A percentile compares a stretch with the other conserved stretches of the same genome.
Evolutionary conservation across 2,113 vertebrate genomes (phyloP).

Genomic region (Isichthys henryi): DNA sequence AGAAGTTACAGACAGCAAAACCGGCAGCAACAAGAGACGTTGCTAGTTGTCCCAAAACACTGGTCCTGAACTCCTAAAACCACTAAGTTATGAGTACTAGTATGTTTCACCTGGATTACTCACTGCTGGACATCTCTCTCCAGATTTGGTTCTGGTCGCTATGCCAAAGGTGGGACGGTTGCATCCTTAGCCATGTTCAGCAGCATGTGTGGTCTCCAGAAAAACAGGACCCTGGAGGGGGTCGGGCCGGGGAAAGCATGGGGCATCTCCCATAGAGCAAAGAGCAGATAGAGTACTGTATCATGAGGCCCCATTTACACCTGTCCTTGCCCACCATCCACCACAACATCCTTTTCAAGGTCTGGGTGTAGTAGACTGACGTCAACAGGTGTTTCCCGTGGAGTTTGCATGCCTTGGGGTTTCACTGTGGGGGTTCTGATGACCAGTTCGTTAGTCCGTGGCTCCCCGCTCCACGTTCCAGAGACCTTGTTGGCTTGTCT

Average conservation of each 20-base stretch:
- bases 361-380: not conserved
- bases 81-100: not conserved
- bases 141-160: not conserved
- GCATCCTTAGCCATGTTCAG: not conserved
- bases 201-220: not conserved
- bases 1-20: not conserved
- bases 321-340: not conserved
- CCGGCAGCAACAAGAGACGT: not conserved
- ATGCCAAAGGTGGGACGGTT: not conserved
- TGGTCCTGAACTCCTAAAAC: not conserved
- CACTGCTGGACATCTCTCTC: not conserved
- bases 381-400: not conserved
- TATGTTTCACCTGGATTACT: not conserved
- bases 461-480: not conserved
- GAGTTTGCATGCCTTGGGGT: not conserved
- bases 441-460: not conserved
- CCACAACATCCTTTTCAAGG: not conserved
- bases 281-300: not conserved
- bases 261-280: not conserved
- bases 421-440: not conserved
- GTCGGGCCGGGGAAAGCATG: not conserved
- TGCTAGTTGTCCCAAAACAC: not conserved
- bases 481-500: not conserved
- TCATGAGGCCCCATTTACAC: not conserved
- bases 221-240: not conserved